These are phyloP conservation scores for Leptothorax acervorum DNA, from an alignment of 2,888 invertebrate species.

Conservation along the genomic window DNA sequence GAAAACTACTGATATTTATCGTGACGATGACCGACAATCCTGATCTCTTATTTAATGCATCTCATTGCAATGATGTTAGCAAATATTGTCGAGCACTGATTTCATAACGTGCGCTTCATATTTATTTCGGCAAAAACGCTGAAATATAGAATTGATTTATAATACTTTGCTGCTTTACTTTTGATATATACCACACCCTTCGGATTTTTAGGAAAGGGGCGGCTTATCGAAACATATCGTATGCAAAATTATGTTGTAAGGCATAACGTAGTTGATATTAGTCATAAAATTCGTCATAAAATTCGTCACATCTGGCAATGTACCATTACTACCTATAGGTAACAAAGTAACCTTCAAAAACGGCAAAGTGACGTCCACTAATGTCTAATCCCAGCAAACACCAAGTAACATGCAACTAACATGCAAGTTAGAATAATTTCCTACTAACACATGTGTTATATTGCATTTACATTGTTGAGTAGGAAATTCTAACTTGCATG, in stretches of 20 bases:
- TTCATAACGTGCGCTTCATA: neutral
- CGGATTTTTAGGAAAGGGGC: neutral
- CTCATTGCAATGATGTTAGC: neutral
- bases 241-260: neutral
- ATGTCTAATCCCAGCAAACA: too few relatives aligned
- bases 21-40: neutral
- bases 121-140: slow-evolving; percentile 18
- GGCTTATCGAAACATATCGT: neutral
- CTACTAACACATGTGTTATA: too few relatives aligned
- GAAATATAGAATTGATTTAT: slow-evolving; percentile 27
- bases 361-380: too few relatives aligned
- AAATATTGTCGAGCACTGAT: neutral
- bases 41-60: slow-evolving; percentile 40
- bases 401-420: too few relatives aligned
- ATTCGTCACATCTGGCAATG: neutral
- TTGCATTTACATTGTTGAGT: too few relatives aligned
- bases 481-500: too few relatives aligned
- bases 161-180: neutral
- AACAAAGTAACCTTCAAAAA: too few relatives aligned
- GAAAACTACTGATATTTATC: slow-evolving; percentile 57
- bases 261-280: neutral
- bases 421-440: too few relatives aligned
- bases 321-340: neutral
- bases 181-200: neutral
- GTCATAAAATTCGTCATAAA: neutral